Evolutionary conservation across 1,140 invertebrate genomes (phyloP).

Genomic region (Micrasema minimum): DNA sequence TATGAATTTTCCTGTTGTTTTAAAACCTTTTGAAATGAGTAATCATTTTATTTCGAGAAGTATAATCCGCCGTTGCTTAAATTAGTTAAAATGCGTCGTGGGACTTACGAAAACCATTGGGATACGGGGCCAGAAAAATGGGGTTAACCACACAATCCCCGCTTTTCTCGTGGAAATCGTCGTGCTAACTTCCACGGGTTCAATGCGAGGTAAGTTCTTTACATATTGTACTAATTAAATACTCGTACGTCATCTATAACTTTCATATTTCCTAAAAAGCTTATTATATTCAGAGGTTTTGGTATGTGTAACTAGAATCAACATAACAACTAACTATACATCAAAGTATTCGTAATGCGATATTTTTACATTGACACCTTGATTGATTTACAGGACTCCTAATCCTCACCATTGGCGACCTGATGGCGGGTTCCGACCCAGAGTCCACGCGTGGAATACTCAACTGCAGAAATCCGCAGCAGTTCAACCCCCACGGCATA

Average conservation of each 20-base stretch:
- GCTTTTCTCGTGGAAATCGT: slow-evolving; percentile 31
- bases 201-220: slow-evolving; percentile 21
- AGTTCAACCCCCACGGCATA: background rate
- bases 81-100: slow-evolving; percentile 38
- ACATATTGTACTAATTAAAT: too few species aligned
- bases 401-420: slow-evolving; percentile 31
- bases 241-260: too few species aligned
- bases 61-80: background rate
- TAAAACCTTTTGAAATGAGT: too few species aligned
- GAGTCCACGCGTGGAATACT: slow-evolving; percentile 11
- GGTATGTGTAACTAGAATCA: too few species aligned
- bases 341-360: too few species aligned
- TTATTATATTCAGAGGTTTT: too few species aligned
- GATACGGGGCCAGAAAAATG: slow-evolving; percentile 37
- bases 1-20: too few species aligned
- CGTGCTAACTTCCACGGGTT: slow-evolving; percentile 33
- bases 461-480: slow-evolving; percentile 9
- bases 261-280: too few species aligned
- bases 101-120: slow-evolving; percentile 34
- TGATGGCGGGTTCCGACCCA: slow-evolving; percentile 22
- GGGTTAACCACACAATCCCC: slow-evolving; percentile 42
- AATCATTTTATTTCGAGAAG: too few species aligned
- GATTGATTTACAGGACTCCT: slow-evolving; percentile 17
- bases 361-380: too few species aligned
- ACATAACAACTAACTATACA: too few species aligned